These are phyloP conservation scores for Troglohyphantes excavatus DNA, from an alignment of 2,888 invertebrate genomes.

Conservation along the genomic window DNA sequence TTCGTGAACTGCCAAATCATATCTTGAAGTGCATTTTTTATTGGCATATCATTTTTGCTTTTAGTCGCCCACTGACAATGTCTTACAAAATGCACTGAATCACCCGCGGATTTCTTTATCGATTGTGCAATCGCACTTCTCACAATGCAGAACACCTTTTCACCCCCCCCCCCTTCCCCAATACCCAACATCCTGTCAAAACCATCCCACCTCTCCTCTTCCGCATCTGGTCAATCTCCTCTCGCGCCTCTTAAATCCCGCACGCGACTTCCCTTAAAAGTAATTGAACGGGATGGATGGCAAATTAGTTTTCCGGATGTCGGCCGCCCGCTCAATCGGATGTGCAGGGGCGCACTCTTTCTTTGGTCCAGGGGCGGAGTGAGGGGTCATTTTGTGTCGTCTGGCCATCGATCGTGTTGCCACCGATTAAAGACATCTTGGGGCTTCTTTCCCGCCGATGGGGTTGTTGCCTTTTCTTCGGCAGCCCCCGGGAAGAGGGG, in stretches of 20 bases:
- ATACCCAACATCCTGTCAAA: background rate
- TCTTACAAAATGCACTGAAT: too few relatives aligned
- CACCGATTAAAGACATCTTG: slow-evolving; percentile 68
- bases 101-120: too few relatives aligned
- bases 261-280: slow-evolving; percentile 24
- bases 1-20: too few relatives aligned
- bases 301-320: slow-evolving; percentile 65
- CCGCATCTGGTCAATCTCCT: background rate
- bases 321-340: slow-evolving; percentile 32
- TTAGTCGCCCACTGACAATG: too few relatives aligned
- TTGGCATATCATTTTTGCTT: too few relatives aligned
- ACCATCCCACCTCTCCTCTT: background rate
- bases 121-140: too few relatives aligned
- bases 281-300: slow-evolving; percentile 45
- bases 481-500: slow-evolving; percentile 13
- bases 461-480: slow-evolving; percentile 56
- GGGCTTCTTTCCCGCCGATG: slow-evolving; percentile 34
- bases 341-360: background rate
- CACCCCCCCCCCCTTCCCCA: too few relatives aligned
- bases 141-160: too few relatives aligned
- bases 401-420: slow-evolving; percentile 69
- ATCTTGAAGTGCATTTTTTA: too few relatives aligned
- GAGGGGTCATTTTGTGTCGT: slow-evolving; percentile 63
- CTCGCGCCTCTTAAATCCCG: slow-evolving; percentile 12
- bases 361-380: background rate